phyloP scores from a whole-genome alignment of 2,888 invertebrate genomes.

The Apeira syringaria region DNA sequence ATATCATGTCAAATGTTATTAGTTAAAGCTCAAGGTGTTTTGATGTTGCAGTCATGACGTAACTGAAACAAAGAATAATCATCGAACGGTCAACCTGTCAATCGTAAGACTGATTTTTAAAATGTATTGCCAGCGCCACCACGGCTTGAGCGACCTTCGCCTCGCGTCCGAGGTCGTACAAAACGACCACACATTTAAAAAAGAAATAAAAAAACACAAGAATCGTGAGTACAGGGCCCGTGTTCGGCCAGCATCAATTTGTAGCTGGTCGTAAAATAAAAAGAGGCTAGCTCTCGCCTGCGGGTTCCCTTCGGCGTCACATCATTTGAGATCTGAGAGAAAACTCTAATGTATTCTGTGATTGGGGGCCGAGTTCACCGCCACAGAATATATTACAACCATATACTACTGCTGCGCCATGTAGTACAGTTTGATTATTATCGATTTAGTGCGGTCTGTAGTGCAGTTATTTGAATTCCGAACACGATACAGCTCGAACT shows the following conservation, averaged over 20 bases:
- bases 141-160: constrained; percentile 40
- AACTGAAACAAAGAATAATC: not conserved
- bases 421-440: no score
- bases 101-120: constrained; percentile 24
- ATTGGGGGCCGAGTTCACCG: no score
- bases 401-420: not conserved
- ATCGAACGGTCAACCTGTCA: constrained; percentile 1
- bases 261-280: constrained; percentile 56
- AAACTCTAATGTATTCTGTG: no score
- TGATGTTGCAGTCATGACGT: not conserved
- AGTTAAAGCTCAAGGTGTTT: not conserved
- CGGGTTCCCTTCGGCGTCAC: constrained; percentile 11
- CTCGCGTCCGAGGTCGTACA: constrained; percentile 48
- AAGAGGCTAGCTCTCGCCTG: constrained; percentile 24
- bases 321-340: not conserved
- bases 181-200: constrained; percentile 42
- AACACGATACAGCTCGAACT: no score
- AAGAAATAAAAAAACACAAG: constrained; percentile 36
- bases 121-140: constrained; percentile 3
- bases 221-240: constrained; percentile 52
- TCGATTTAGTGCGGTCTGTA: no score
- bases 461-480: no score
- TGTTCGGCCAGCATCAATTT: constrained; percentile 64
- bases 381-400: not conserved
- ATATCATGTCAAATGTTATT: not conserved